Evolutionary conservation across 2,113 vertebrate genomes (phyloP).

Genomic region (Turdus rufiventris): DNA sequence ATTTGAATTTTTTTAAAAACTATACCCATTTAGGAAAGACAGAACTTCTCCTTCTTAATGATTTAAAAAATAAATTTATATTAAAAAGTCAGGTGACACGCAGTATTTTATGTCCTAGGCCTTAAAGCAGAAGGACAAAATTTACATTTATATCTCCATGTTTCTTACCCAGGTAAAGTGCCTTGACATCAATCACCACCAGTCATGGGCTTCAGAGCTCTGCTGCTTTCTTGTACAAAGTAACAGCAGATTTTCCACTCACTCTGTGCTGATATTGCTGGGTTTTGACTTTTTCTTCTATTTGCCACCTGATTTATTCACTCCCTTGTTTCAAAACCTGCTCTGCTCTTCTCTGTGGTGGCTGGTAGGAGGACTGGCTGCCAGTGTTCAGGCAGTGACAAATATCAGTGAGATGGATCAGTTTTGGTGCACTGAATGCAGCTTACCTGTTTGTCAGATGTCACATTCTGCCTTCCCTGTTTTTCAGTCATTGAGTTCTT

Average conservation of each 20-base stretch:
- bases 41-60: not conserved
- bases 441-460: not conserved
- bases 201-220: not conserved
- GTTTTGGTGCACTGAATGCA: not conserved
- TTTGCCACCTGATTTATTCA: not conserved
- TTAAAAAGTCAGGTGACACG: not conserved
- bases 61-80: not conserved
- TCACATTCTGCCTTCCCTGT: not conserved
- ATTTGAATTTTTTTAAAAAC: not conserved
- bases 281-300: not conserved
- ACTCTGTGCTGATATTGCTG: not conserved
- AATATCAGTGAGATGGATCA: not conserved
- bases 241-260: not conserved
- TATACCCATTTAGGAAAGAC: not conserved
- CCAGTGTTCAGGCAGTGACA: not conserved
- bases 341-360: not conserved
- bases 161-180: not conserved
- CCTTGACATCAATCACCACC: not conserved
- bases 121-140: not conserved
- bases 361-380: not conserved
- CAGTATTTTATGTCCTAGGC: not conserved
- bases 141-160: not conserved
- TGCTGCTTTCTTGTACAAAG: not conserved
- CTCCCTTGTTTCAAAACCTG: not conserved
- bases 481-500: not conserved